Evolutionary conservation across 2,113 vertebrate genomes (phyloP).

Genomic region (Cyanoderma ruficeps): DNA sequence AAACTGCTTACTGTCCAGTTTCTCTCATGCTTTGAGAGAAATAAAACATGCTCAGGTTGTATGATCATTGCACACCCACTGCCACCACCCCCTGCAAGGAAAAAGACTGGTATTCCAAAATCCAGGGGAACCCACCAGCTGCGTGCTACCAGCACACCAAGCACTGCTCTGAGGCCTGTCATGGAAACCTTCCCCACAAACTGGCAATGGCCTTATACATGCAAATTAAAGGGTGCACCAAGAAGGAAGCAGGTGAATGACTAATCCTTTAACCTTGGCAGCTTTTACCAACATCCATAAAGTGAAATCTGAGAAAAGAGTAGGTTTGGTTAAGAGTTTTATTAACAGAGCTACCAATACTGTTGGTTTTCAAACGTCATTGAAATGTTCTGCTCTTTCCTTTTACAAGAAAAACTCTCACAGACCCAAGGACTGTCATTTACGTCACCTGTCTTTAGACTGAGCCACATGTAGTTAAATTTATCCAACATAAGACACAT

Average conservation of each 20-base stretch:
- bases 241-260: not conserved
- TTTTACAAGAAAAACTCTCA: not conserved
- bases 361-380: not conserved
- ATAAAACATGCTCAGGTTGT: not conserved
- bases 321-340: not conserved
- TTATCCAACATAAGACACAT: not conserved
- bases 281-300: not conserved
- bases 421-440: not conserved
- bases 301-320: not conserved
- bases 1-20: not conserved
- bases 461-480: not conserved
- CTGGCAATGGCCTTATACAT: rapidly evolving
- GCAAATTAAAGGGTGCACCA: not conserved
- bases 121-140: not conserved
- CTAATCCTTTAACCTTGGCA: not conserved
- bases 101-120: not conserved
- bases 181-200: rapidly evolving
- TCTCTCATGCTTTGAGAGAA: not conserved
- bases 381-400: not conserved
- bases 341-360: not conserved
- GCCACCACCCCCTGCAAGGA: not conserved
- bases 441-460: not conserved
- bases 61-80: not conserved
- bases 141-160: not conserved
- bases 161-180: not conserved